Percentiles rank a stretch among this genome's conserved stretches.
Conservation (phyloP, 2,797 vertebrate species). For the Brachymystax lenok region DNA sequence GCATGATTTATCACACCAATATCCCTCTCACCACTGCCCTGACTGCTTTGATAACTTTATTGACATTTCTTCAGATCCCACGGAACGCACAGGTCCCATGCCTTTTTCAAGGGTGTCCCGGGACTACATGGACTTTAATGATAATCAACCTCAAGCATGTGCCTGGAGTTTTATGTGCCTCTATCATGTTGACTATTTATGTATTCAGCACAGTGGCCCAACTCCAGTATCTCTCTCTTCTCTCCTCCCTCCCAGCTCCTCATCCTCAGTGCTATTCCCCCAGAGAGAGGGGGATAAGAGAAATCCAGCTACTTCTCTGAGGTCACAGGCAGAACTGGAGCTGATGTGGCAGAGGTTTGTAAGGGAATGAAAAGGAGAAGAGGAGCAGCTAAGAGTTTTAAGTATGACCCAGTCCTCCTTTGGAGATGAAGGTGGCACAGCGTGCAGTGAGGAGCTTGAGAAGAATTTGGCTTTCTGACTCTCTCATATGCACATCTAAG, state of each 20-base stretch:
- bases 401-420: constrained; percentile 56
- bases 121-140: constrained; percentile 18
- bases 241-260: constrained; percentile 9
- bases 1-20: too few relatives aligned
- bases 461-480: constrained; percentile 57
- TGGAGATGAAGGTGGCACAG: constrained; percentile 57
- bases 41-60: constrained; percentile 73
- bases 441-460: constrained; percentile 48
- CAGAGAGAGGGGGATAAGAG: constrained; percentile 51
- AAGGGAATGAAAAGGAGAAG: constrained; percentile 46
- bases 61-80: constrained; percentile 63
- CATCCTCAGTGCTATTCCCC: constrained; percentile 38
- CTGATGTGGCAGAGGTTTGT: constrained; percentile 47
- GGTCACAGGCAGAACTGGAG: constrained; percentile 53
- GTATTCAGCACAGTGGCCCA: constrained; percentile 30
- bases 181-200: constrained; percentile 45
- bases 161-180: constrained; percentile 39
- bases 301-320: constrained; percentile 48
- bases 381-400: constrained; percentile 57
- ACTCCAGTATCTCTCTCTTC: constrained; percentile 5
- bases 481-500: constrained; percentile 73
- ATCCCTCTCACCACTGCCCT: constrained; percentile 47
- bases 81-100: constrained; percentile 34
- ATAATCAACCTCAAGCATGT: constrained; percentile 20
- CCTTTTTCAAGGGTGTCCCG: constrained; percentile 61